Base-by-base conservation (phyloP, 2,797 vertebrate genomes). In the Florisuga fusca region DNA sequence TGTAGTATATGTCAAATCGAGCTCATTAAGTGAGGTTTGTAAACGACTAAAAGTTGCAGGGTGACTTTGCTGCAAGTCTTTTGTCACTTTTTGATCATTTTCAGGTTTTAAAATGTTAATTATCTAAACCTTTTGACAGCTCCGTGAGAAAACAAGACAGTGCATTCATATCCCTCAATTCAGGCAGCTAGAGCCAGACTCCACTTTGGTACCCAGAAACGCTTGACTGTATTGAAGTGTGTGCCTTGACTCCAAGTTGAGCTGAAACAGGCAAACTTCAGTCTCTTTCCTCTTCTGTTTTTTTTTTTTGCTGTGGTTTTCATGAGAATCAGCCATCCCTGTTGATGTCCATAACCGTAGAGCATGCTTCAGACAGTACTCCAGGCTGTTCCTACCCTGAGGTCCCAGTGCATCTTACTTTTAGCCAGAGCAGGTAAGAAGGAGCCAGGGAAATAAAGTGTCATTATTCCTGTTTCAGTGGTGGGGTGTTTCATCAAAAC, bases 111-210 rank as follows among this genome's bases (percentile, higher is more conserved):
- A 84, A 74, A 72, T 59, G 78, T 59, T 78, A 84, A 22, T 34
- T 43, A 31, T 41, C 64, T 87, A 92, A 85, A 90, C 55, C 66
- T 94, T 90, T 92, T 73, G 58, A 41, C 64, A 66, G 34, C 22
- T 68, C 14, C 4, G 11, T 41, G 68, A 23, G 62, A 73, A 80
- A 43, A 66, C n/a, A 22, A 34, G 29, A 15, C 31, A 31, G n/a
- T 33, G 2, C n/a, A 26, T 72, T 45, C 34, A 23, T 33, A 74
- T 14, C 1, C 0, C 1, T 71, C 48, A 45, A 19, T 21, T 59
- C 25, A 59, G 45, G n/a, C 55, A 43, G 45, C 12, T 22, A 7
- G 22, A 27, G 12, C 10, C 29, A 25, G 46, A 21, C 29, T 46
- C 21, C 1, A 4, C 9, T 23, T 13, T 3, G 3, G 29, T 26